Evolutionary conservation across 1,140 invertebrate genomes (phyloP).

Genomic region (Pseudomyrmex concolor): DNA sequence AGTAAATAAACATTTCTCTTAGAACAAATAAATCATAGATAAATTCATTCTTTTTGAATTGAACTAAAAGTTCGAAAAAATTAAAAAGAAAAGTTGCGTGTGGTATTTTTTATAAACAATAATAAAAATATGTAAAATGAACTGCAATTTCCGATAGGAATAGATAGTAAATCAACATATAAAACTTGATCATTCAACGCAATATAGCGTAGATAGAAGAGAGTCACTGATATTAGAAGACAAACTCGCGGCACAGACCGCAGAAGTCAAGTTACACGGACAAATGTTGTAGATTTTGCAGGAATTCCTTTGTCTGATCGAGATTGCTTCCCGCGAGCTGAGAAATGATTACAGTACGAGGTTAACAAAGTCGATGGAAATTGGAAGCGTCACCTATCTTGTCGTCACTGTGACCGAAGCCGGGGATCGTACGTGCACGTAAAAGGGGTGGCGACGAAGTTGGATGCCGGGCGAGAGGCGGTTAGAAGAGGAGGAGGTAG

Average conservation of each 20-base stretch:
- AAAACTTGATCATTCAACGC: neutral
- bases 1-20: neutral
- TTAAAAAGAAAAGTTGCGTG: too few relatives aligned
- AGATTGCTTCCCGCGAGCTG: slow-evolving; percentile 48
- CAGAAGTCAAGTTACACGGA: neutral
- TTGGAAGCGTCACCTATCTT: slow-evolving; percentile 74
- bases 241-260: neutral
- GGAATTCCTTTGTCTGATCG: slow-evolving; percentile 53
- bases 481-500: slow-evolving; percentile 50
- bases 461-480: slow-evolving; percentile 12
- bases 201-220: neutral
- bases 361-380: slow-evolving; percentile 75
- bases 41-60: too few relatives aligned
- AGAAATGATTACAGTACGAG: slow-evolving; percentile 74
- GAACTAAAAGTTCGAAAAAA: too few relatives aligned
- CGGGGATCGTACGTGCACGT: slow-evolving; percentile 59
- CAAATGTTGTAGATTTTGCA: slow-evolving; percentile 38
- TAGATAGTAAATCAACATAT: neutral
- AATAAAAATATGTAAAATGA: neutral
- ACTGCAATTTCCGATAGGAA: neutral
- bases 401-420: slow-evolving; percentile 75
- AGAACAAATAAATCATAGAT: neutral
- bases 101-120: too few relatives aligned
- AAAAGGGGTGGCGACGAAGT: slow-evolving; percentile 58
- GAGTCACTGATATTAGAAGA: neutral